Evolutionary conservation across 2,113 vertebrate genomes (phyloP), one percentile per base, ranked within the genome.

Genomic region (Orycteropus afer): DNA sequence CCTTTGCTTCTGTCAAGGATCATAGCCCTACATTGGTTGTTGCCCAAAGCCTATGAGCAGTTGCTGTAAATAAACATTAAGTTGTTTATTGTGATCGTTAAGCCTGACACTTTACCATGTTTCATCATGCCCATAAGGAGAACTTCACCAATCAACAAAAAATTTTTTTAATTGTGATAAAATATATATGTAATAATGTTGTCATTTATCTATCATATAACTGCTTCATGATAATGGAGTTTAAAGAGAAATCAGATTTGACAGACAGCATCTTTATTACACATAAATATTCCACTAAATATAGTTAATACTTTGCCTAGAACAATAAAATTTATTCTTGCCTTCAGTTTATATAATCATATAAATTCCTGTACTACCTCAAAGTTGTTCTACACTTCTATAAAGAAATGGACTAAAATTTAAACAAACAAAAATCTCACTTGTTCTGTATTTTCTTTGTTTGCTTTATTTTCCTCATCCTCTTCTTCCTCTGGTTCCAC

Each of bases 391-490:
- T 61, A 81, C 42, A 86, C 14, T 91, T 63, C 53, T 84, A 61
- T 69, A 82, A 55, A 95, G 92, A 86, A n/a, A 89, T 6, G 9
- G 40, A 86, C 13, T n/a, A n/a, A n/a, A 90, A 84, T 45, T 67
- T 42, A 42, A 83, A 76, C 11, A 51, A 65, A 42, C 4, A 34
- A 74, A 96, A 86, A 37, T 42, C 14, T 90, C 37, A 92, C 96
- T 98, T 99, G 99, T 92, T 99, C 99, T 89, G 99, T 97, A 90
- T 98, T 99, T 98, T 99, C 99, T 97, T 99, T 99, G 97, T 99
- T 99, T 94, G 98, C 99, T 97, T 99, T 99, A 98, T 99, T 99
- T 97, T 99, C 99, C 32, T 99, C 99, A 32, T 99, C 99, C 40
- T 99, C 99, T 53, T 99, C 99, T 80, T 99, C 99, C 83, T 99